phyloP scores from a whole-genome alignment of 2,888 invertebrate genomes.

The Cataglyphis altisquamis region DNA sequence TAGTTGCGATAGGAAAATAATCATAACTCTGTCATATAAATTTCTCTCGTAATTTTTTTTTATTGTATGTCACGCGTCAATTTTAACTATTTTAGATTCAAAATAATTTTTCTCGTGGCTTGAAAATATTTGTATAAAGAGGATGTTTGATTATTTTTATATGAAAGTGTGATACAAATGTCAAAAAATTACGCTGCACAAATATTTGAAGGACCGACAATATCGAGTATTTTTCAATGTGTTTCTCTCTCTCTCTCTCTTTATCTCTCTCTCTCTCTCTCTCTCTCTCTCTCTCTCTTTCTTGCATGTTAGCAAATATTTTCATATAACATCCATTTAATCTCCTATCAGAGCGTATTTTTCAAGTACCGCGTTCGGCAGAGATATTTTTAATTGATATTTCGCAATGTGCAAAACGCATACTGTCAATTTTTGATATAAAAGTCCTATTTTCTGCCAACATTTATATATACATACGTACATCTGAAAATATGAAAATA shows the following conservation, averaged over 20 bases:
- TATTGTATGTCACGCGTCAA: background rate
- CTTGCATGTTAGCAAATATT: slow-evolving; percentile 45
- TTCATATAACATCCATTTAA: slow-evolving; percentile 57
- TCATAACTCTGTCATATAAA: slow-evolving; percentile 17
- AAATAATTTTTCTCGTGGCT: background rate
- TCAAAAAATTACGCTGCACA: slow-evolving; percentile 49
- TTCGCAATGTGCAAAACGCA: background rate
- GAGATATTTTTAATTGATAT: slow-evolving; percentile 56
- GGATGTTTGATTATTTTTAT: slow-evolving; percentile 26
- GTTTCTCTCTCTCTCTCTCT: slow-evolving; percentile 3
- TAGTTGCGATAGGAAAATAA: slow-evolving; percentile 18
- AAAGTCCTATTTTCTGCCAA: slow-evolving; percentile 6
- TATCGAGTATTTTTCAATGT: slow-evolving; percentile 50
- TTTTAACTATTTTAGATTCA: background rate
- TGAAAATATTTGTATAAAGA: slow-evolving; percentile 28
- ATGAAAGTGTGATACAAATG: slow-evolving; percentile 35
- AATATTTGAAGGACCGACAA: slow-evolving; percentile 42
- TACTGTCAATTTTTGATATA: slow-evolving; percentile 40
- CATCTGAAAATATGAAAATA: background rate
- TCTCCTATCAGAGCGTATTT: slow-evolving; percentile 52
- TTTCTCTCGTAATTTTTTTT: background rate
- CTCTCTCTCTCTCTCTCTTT: background rate
- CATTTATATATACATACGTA: background rate
- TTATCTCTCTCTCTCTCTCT: slow-evolving; percentile 4
- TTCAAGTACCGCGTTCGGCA: slow-evolving; percentile 48